Conservation (phyloP, 2,888 invertebrate species). For the Coelogynopora nodosa region DNA sequence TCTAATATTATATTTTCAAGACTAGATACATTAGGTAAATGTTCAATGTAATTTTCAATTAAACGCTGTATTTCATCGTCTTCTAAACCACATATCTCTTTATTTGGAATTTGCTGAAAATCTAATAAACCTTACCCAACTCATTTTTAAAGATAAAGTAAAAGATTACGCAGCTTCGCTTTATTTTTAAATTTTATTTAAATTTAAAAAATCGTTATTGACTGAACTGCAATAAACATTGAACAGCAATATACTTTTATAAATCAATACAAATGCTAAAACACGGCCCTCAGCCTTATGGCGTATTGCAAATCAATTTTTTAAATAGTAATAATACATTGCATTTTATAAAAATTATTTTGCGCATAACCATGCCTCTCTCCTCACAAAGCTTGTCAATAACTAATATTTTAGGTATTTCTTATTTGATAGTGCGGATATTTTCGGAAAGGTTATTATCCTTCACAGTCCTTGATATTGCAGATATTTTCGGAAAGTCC, state of each 20-base stretch:
- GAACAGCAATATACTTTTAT: neutral
- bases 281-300: too few relatives aligned
- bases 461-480: too few relatives aligned
- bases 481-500: too few relatives aligned
- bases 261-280: neutral
- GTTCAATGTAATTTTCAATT: conserved; percentile 24
- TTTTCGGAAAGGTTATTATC: too few relatives aligned
- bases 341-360: too few relatives aligned
- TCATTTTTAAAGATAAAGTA: neutral
- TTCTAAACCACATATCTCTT: conserved; percentile 24
- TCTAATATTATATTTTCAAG: conserved; percentile 24
- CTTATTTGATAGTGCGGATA: too few relatives aligned
- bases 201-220: neutral
- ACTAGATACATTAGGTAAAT: neutral
- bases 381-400: too few relatives aligned
- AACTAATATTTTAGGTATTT: too few relatives aligned
- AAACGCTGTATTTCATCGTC: conserved; percentile 17
- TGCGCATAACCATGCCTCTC: too few relatives aligned
- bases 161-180: neutral
- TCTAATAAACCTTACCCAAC: neutral
- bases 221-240: neutral
- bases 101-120: conserved; percentile 20
- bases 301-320: too few relatives aligned
- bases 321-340: too few relatives aligned
- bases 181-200: neutral